A percentile compares a stretch with the other conserved stretches of the same genome.
phyloP scores from a whole-genome alignment of 2,113 vertebrate genomes.

The Trochalopteron elliotii region DNA sequence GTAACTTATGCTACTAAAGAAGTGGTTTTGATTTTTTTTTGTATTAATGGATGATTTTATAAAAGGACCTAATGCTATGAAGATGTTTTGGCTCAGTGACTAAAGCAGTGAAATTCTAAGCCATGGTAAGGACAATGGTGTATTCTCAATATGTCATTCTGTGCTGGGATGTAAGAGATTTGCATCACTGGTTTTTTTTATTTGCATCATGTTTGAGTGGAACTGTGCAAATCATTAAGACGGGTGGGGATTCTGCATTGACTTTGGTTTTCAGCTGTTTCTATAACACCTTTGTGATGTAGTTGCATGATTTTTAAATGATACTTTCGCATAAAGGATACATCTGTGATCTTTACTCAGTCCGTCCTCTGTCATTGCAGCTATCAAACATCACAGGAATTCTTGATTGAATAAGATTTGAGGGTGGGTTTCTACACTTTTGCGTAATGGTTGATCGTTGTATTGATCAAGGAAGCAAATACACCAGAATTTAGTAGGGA shows the following conservation, averaged over 20 bases:
- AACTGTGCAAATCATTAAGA: not conserved
- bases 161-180: not conserved
- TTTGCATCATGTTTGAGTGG: not conserved
- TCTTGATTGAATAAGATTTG: not conserved
- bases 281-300: not conserved
- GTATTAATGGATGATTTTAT: not conserved
- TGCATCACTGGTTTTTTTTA: not conserved
- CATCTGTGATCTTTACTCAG: not conserved
- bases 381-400: not conserved
- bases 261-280: not conserved
- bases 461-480: not conserved
- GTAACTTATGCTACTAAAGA: not conserved
- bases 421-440: not conserved
- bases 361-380: not conserved
- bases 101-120: constrained; percentile 5
- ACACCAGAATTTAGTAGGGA: not conserved
- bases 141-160: not conserved
- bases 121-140: not conserved
- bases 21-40: not conserved
- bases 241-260: not conserved
- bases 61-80: not conserved
- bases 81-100: not conserved
- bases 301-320: not conserved
- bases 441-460: not conserved
- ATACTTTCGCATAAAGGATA: not conserved